Conservation (phyloP, 2,888 invertebrate genomes). For the Parascotia fuliginaria region DNA sequence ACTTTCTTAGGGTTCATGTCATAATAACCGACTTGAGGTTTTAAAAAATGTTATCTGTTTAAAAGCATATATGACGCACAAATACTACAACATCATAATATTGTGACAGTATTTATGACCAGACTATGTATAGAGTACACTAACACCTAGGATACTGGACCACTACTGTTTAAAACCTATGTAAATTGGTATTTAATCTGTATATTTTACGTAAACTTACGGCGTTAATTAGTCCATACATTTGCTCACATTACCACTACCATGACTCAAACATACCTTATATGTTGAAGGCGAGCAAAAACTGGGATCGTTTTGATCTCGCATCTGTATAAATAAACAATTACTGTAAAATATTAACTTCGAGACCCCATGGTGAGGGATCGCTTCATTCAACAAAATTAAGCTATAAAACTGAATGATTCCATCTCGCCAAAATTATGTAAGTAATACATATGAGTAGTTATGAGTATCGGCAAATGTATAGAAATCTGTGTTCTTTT, state of each 20-base stretch:
- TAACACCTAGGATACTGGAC: too few relatives aligned
- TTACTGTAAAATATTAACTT: constrained; percentile 43
- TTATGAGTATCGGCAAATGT: too few relatives aligned
- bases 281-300: constrained; percentile 45
- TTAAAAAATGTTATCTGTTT: too few relatives aligned
- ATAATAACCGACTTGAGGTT: too few relatives aligned
- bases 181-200: constrained; percentile 31
- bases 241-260: constrained; percentile 23
- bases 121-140: too few relatives aligned
- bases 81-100: too few relatives aligned
- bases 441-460: constrained; percentile 47
- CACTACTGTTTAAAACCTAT: too few relatives aligned
- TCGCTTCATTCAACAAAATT: constrained; percentile 61
- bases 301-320: constrained; percentile 47
- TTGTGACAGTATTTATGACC: too few relatives aligned
- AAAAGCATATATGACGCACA: too few relatives aligned
- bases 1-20: constrained; percentile 35
- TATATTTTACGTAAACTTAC: constrained; percentile 48
- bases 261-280: constrained; percentile 46
- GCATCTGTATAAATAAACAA: constrained; percentile 49
- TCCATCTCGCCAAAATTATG: constrained; percentile 55
- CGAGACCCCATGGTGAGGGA: constrained; percentile 11
- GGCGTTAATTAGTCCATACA: constrained; percentile 41
- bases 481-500: constrained; percentile 32
- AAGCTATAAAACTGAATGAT: constrained; percentile 74